Base-by-base conservation (phyloP, 2,888 invertebrate species). In the Brenthis hecate region DNA sequence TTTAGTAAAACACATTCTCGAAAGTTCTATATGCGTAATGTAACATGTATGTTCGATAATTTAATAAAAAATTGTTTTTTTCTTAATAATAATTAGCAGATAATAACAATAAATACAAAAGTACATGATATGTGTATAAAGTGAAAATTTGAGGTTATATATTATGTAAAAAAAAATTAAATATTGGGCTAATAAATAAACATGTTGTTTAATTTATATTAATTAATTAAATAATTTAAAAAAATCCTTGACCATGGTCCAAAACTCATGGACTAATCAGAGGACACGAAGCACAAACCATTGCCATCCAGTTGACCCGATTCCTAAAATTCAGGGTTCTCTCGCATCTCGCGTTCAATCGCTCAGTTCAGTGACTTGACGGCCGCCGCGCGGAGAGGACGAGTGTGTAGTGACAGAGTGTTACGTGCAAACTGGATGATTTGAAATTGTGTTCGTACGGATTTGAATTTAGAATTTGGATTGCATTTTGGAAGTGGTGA, bases 401-500 rank as follows among this genome's bases (percentile, higher is more conserved):
- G 87, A 71, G 81, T 84, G 86, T 85, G 86, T 86, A 87, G 89
- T 89, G 89, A 88, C 89, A 88, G 80, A 79, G 81, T 76, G 72
- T 63, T 76, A 78, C 72, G 74, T 72, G 72, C 62, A 53, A 62
- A 62, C 72, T 74, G 75, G 71, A 66, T 68, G 60, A 70, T 69
- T 51, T 54, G 56, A 65, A 60, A 74, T 72, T 86, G 88, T 87
- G 81, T 84, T 82, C 86, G 86, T 88, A 56, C 80, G 82, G 85
- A 86, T 86, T 82, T 54, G 62, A 54, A 62, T 84, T 87, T 55
- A 63, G 83, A 85, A 82, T 85, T 91, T 91, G 91, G 91, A 91
- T 91, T 91, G 91, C 91, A 87, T 83, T 88, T 89, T 86, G 91
- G 90, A 91, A 84, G 81, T 78, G 87, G 91, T 91, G 75, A 89